Percentiles rank a stretch among this genome's conserved stretches.
These are phyloP conservation scores for Luperina nickerlii DNA, from an alignment of 2,888 invertebrate species.

Conservation along the genomic window DNA sequence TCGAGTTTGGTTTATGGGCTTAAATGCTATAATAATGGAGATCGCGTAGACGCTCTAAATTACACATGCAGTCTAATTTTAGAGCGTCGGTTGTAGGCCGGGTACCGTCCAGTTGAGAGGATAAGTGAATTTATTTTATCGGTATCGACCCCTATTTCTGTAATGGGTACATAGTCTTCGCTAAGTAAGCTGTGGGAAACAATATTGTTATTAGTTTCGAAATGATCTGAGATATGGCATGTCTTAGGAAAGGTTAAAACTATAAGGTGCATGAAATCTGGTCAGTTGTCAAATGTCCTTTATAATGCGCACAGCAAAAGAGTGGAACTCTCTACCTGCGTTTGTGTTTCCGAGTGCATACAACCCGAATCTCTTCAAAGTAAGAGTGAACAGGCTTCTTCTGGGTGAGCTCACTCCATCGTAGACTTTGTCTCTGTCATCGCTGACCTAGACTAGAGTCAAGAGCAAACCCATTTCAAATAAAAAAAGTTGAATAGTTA, in stretches of 20 bases:
- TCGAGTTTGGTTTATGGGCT: conserved; percentile 80
- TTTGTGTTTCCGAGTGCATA: too few relatives aligned
- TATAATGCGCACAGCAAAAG: too few relatives aligned
- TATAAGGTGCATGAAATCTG: neutral
- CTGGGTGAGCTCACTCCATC: too few relatives aligned
- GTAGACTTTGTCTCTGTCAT: too few relatives aligned
- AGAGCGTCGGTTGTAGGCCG: conserved; percentile 58
- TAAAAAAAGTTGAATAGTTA: too few relatives aligned
- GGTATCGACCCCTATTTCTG: conserved; percentile 50
- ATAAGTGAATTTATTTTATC: conserved; percentile 59
- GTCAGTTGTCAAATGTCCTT: too few relatives aligned
- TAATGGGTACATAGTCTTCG: conserved; percentile 45
- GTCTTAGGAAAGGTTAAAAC: neutral
- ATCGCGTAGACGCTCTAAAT: conserved; percentile 67
- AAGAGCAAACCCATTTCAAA: too few relatives aligned
- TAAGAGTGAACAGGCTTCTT: too few relatives aligned
- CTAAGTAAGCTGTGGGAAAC: conserved; percentile 45
- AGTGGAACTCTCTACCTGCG: too few relatives aligned
- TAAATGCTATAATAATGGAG: conserved; percentile 83
- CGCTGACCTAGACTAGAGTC: too few relatives aligned
- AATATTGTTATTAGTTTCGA: conserved; percentile 23
- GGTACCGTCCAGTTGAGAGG: conserved; percentile 45
- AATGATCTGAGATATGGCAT: neutral
- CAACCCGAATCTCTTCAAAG: too few relatives aligned
- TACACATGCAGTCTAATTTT: conserved; percentile 73